phyloP scores from a whole-genome alignment of 1,140 invertebrate species.

The Ctenoplectra terminalis region DNA sequence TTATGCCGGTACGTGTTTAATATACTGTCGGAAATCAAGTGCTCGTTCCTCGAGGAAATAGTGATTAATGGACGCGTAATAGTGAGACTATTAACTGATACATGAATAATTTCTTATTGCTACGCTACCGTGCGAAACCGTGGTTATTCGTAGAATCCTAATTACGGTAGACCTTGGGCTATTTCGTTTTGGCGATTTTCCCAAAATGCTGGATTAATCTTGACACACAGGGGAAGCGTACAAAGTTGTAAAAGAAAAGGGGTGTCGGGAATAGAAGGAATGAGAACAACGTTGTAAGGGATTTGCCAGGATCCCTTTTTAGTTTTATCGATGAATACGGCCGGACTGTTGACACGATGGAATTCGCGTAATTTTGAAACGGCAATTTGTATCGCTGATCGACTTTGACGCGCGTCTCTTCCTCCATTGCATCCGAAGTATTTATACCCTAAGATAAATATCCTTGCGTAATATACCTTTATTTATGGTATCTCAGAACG shows the following conservation, averaged over 20 bases:
- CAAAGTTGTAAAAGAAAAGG: not conserved
- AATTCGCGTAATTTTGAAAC: constrained; percentile 33
- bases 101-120: constrained; percentile 15
- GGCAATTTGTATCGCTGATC: constrained; percentile 38
- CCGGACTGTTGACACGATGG: not conserved
- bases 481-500: no score
- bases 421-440: constrained; percentile 43
- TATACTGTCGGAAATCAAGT: not conserved
- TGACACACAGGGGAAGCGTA: not conserved
- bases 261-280: not conserved
- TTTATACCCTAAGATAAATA: constrained; percentile 68
- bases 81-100: not conserved
- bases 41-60: not conserved
- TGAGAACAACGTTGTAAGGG: not conserved
- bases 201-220: constrained; percentile 41
- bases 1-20: constrained; percentile 78
- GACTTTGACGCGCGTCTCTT: constrained; percentile 36
- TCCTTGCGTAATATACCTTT: constrained; percentile 50
- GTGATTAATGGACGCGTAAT: not conserved
- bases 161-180: constrained; percentile 45
- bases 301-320: not conserved
- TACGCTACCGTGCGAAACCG: not conserved
- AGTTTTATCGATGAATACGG: not conserved
- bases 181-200: constrained; percentile 43
- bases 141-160: constrained; percentile 44